These are phyloP conservation scores for Oncorhynchus nerka DNA, from an alignment of 2,113 vertebrate species.

Conservation along the genomic window DNA sequence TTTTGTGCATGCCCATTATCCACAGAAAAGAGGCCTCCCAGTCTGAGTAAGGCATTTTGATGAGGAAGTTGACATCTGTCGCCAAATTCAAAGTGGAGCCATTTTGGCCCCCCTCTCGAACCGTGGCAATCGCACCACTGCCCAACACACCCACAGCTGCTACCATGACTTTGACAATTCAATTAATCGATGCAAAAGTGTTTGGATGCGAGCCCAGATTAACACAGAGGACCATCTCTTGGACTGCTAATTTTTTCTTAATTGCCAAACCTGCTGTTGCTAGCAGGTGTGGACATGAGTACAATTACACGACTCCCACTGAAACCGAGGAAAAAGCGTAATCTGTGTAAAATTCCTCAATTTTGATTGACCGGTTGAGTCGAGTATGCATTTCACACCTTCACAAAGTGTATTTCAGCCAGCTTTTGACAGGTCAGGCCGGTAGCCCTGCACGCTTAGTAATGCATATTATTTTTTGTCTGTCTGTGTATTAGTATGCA, in stretches of 20 bases:
- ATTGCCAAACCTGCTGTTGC: slow-evolving; percentile 10
- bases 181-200: slow-evolving; percentile 10
- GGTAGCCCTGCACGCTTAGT: neutral
- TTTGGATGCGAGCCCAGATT: slow-evolving; percentile 23
- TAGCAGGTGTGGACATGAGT: slow-evolving; percentile 8
- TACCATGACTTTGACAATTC: slow-evolving; percentile 18
- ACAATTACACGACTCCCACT: neutral
- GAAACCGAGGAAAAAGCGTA: neutral
- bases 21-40: no score
- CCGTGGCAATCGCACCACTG: neutral
- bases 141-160: slow-evolving; percentile 13
- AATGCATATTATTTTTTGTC: neutral
- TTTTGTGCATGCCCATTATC: neutral
- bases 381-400: no score
- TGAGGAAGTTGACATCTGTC: slow-evolving; percentile 23
- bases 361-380: neutral
- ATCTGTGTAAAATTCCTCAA: neutral
- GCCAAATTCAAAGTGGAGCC: neutral
- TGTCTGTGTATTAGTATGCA: slow-evolving; percentile 8
- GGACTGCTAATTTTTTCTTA: slow-evolving; percentile 3
- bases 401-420: neutral
- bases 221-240: neutral
- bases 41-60: neutral
- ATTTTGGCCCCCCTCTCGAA: neutral
- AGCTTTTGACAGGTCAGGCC: neutral